Evolutionary conservation across 2,888 invertebrate genomes (phyloP), one percentile per base, ranked within the genome.

Genomic region (Pseudoips prasinana): DNA sequence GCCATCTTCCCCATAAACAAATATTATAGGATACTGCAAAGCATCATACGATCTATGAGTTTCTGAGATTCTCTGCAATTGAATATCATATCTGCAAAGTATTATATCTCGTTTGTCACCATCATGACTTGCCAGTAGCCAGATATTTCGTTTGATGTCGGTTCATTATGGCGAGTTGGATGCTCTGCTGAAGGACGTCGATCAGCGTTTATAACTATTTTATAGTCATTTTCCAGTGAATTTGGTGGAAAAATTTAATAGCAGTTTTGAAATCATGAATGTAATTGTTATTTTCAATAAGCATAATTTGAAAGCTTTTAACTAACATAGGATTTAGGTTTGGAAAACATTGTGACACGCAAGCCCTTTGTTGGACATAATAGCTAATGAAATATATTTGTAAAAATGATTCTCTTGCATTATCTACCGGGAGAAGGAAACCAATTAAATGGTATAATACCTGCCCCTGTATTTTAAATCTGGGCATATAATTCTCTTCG

Each of bases 391-490:
- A 39, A 22, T 39, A 33, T 8, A 33, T 30, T 7, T 39, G 33
- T 22, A 33, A 18, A 22, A 33, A 38, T 7, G 10, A 23, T 20
- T 30, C 14, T 25, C 7, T 10, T 10, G 29, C 8, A 22, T 7
- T 19, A 10, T 32, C 22, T 29, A 8, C 18, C 20, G 32, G 38
- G 10, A 33, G 17, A 7, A 37, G 17, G 22, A 28, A 28, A 17
- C 33, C 33, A 23, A 26, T 8, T n/a, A n/a, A n/a, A n/a, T n/a
- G n/a, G n/a, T n/a, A n/a, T 33, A 33, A 7, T 38, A 38, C 33
- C 27, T 38, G 38, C 1, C 33, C 33, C 25, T 38, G 33, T 9
- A 33, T 24, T 23, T 38, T 33, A 26, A 38, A 39, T 0, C 33
- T 39, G 7, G 33, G 38, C 33, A 33, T 33, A 18, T 22, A 38